Evolutionary conservation across 2,888 invertebrate genomes (phyloP), one percentile per base, ranked within the genome.

Genomic region (Heteromyza rotundicornis): DNA sequence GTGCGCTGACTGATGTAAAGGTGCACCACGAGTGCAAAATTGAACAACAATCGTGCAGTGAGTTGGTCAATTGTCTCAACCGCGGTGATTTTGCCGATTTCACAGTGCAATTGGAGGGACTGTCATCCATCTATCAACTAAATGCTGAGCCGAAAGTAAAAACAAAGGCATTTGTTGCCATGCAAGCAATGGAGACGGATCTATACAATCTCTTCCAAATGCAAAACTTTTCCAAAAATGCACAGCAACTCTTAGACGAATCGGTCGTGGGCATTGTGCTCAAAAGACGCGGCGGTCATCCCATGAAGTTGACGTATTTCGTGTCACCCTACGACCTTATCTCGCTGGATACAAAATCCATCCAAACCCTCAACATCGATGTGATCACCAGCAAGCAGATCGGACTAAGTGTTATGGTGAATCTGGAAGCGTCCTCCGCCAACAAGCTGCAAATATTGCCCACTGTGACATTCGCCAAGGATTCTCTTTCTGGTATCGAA

Each of bases 221-320:
- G 32, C 91, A 93, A 77, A 89, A 88, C 59, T 89, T 89, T 72
- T 89, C 92, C 79, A 88, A 91, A 80, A 87, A 90, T 65, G 85
- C 86, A 0, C 74, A 78, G 80, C 85, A 86, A 24, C 87, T 94
- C 64, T 89, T 97, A 44, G 92, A 93, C 76, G 94, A 94, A 80
- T 94, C 95, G 65, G 91, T 94, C 27, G 92, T 97, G 69, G 97
- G 97, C 35, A 88, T 94, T 63, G 85, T 95, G 47, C 89, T 94
- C 69, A 91, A 91, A 71, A 84, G 96, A 55, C 86, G 89, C 73
- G 95, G 95, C 79, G 95, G 92, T 85, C 95, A 96, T 79, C 93
- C 97, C 0, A 93, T 97, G 93, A 92, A 92, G 75, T 84, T 98
- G 24, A 96, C 95, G 0, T 98, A 96, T 82, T 96, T 96, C 81